Base-by-base conservation (phyloP, 2,888 invertebrate genomes). In the Selenia dentaria region DNA sequence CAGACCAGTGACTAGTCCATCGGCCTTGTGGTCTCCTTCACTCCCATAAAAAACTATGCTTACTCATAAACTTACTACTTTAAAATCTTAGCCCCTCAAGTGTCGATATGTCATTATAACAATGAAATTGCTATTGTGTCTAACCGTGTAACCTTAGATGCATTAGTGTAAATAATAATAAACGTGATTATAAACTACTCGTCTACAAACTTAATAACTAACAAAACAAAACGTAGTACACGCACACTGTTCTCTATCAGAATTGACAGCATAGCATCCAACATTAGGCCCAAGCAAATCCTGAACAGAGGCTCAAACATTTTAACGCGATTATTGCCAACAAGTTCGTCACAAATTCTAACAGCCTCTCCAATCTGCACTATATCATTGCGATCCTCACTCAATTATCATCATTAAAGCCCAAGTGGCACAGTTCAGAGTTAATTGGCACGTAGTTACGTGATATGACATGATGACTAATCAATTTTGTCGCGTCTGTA, bases 271-370 rank as follows among this genome's bases (percentile, higher is more conserved):
- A 51, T 49, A 61, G 18, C 18, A 57, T 47, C 40, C 64, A 57
- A 62, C 59, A 59, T 60, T 48, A 60, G 46, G 13, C 20, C 25
- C 31, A 37, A 57, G 53, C 38, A 56, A 72, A 68, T 66, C 62
- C 54, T 65, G 72, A 69, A 73, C 71, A 74, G 69, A 70, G 64
- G 67, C 74, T 73, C 56, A 56, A 72, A 68, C 48, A 72, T 64
- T 22, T 79, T 80, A 72, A 77, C 67, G 70, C 73, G 70, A 75
- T 80, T 76, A 79, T 69, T 35, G 25, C 18, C 64, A 63, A 59
- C 63, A 72, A 67, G 67, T 70, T 67, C 63, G 67, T 72, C 80
- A 78, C 70, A 69, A 34, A 26, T 6, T 26, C 18, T 6, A 70
- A 33, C 70, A 61, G n/a, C 24, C 6, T 13, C 35, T 64, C 65